These are phyloP conservation scores for Fistularia tabacaria DNA, from an alignment of 2,797 vertebrate genomes.

Conservation along the genomic window DNA sequence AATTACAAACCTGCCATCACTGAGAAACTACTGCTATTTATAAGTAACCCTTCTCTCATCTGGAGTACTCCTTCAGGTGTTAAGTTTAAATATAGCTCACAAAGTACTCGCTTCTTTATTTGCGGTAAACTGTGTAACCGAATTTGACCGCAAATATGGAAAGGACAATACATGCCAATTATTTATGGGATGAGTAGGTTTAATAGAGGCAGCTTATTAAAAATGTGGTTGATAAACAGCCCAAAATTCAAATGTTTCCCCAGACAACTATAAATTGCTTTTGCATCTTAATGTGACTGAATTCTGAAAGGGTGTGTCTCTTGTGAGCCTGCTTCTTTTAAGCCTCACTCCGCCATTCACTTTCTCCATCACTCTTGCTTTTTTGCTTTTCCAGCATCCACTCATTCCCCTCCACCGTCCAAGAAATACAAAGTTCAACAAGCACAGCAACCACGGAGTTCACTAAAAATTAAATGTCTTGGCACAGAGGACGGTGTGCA, in stretches of 20 bases:
- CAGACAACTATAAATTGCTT: slow-evolving; percentile 2
- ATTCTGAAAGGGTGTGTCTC: slow-evolving; percentile 25
- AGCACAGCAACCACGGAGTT: slow-evolving; percentile 51
- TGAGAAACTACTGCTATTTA: slow-evolving; percentile 69
- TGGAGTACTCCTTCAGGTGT: slow-evolving; percentile 44
- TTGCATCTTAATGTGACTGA: slow-evolving; percentile 1
- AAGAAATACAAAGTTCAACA: slow-evolving; percentile 53
- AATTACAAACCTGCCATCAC: slow-evolving; percentile 74
- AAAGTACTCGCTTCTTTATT: slow-evolving; percentile 15
- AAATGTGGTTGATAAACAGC: not conserved
- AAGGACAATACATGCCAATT: too few relatives aligned
- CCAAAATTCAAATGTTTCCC: not conserved
- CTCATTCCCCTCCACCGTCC: slow-evolving; percentile 41
- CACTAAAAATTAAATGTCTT: slow-evolving; percentile 54
- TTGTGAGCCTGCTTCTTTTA: slow-evolving; percentile 22
- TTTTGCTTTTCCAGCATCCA: slow-evolving; percentile 40
- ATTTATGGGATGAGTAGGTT: too few relatives aligned
- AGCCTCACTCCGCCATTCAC: slow-evolving; percentile 12
- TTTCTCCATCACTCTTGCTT: slow-evolving; percentile 29
- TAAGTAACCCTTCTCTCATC: slow-evolving; percentile 53
- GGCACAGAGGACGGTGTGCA: slow-evolving; percentile 49
- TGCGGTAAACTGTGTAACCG: slow-evolving; percentile 2
- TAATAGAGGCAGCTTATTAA: too few relatives aligned
- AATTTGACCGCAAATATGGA: not conserved
- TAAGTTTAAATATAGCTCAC: slow-evolving; percentile 54